A percentile compares a stretch with the other conserved stretches of the same genome.
phyloP scores from a whole-genome alignment of 2,113 vertebrate genomes.

The Apodemus speciosus region DNA sequence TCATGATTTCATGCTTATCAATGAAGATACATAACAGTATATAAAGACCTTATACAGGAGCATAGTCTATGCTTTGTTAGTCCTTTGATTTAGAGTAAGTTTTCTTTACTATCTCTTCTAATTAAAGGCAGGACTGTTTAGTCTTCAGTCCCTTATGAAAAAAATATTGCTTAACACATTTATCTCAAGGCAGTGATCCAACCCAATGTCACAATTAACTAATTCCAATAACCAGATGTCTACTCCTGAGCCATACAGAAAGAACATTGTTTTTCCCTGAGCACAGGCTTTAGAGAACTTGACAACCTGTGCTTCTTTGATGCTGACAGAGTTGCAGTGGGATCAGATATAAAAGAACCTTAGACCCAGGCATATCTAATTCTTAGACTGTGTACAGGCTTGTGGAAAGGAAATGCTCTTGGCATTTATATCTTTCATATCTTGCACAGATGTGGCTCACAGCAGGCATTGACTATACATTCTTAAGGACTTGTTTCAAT shows the following conservation, averaged over 20 bases:
- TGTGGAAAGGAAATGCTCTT: not conserved
- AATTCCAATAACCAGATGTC: not conserved
- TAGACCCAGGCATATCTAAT: not conserved
- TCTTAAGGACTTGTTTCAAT: slow-evolving; percentile 27
- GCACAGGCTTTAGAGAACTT: not conserved
- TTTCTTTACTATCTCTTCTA: not conserved
- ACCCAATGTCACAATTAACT: not conserved
- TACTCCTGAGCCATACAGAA: not conserved
- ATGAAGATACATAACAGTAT: not conserved
- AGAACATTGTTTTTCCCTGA: not conserved
- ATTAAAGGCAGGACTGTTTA: not conserved
- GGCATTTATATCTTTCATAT: slow-evolving; percentile 21
- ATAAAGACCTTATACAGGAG: not conserved
- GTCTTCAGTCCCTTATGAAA: not conserved
- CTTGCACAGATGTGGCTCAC: not conserved
- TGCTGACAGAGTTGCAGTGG: not conserved
- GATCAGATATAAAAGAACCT: not conserved
- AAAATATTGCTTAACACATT: not conserved
- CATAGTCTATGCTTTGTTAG: not conserved
- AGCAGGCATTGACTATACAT: slow-evolving; percentile 6
- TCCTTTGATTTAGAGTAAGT: not conserved
- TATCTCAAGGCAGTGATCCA: slow-evolving; percentile 7
- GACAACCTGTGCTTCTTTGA: not conserved
- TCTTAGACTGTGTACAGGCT: not conserved
- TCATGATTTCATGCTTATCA: not conserved